A percentile compares a stretch with the other conserved stretches of the same genome.
Conservation (phyloP, 2,888 invertebrate species). For the Catocala nupta region DNA sequence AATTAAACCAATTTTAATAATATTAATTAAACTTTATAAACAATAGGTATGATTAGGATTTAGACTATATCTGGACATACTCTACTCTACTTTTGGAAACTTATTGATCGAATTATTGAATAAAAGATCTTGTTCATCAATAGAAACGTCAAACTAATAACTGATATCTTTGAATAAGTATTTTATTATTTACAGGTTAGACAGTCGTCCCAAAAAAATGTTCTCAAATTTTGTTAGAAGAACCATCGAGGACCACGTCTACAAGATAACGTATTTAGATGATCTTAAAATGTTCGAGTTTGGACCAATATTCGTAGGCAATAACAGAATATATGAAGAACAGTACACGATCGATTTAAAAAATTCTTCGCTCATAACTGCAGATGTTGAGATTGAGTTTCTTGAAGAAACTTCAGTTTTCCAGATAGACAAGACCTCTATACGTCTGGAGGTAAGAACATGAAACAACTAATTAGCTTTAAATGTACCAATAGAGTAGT, state of each 20-base stretch:
- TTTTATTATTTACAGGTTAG: slow-evolving; percentile 65
- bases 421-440: slow-evolving; percentile 71
- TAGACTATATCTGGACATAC: no score
- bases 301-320: slow-evolving; percentile 80
- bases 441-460: slow-evolving; percentile 66
- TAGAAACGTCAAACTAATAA: no score
- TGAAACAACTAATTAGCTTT: no score
- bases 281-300: slow-evolving; percentile 79
- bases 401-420: slow-evolving; percentile 79
- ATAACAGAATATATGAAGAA: slow-evolving; percentile 79
- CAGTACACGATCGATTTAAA: slow-evolving; percentile 81
- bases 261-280: slow-evolving; percentile 79
- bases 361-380: slow-evolving; percentile 85
- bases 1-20: no score
- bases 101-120: no score
- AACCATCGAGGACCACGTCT: slow-evolving; percentile 71
- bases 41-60: no score
- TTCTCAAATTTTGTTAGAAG: slow-evolving; percentile 78
- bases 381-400: slow-evolving; percentile 80
- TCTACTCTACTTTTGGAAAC: no score
- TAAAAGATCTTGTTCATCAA: no score
- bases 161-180: no score
- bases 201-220: slow-evolving; percentile 83
- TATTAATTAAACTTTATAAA: no score
- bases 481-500: no score